Evolutionary conservation across 2,888 invertebrate genomes (phyloP).

Genomic region (Trissonchulus sp.): DNA sequence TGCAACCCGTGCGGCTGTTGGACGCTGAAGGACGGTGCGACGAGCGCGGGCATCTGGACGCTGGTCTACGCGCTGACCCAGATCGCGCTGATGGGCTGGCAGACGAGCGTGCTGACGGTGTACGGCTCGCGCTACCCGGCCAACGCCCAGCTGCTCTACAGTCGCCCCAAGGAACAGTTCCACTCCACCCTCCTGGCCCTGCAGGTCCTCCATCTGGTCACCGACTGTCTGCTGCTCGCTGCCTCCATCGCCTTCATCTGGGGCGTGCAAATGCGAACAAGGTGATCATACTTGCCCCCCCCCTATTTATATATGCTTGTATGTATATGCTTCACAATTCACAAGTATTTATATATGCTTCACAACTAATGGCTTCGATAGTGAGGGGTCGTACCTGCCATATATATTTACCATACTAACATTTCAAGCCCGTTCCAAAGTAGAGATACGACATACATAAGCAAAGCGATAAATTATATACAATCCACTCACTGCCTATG

Average conservation of each 20-base stretch:
- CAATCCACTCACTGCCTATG: too few relatives aligned
- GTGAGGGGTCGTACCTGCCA: too few relatives aligned
- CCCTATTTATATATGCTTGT: too few relatives aligned
- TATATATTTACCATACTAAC: too few relatives aligned
- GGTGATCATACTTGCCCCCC: too few relatives aligned
- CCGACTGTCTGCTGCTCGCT: slow-evolving; percentile 19
- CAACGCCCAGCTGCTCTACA: not conserved
- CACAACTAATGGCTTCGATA: too few relatives aligned
- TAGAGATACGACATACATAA: too few relatives aligned
- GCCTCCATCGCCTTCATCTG: slow-evolving; percentile 20
- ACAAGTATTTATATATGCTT: too few relatives aligned
- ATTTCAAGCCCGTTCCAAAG: too few relatives aligned
- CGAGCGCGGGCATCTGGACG: slow-evolving; percentile 19
- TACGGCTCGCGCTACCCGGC: slow-evolving; percentile 18
- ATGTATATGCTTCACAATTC: too few relatives aligned
- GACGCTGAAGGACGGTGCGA: slow-evolving; percentile 18
- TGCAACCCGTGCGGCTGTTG: slow-evolving; percentile 23
- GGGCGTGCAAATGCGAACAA: not conserved
- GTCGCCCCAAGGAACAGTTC: slow-evolving; percentile 21
- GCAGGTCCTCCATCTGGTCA: slow-evolving; percentile 18
- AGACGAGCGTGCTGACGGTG: slow-evolving; percentile 15
- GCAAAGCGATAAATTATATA: too few relatives aligned
- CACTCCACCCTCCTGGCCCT: not conserved
- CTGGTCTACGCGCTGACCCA: slow-evolving; percentile 8
- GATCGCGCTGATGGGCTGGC: slow-evolving; percentile 23